Evolutionary conservation across 23 tunicate species (phyloP).

Genomic region (Trididemnum nubilum): DNA sequence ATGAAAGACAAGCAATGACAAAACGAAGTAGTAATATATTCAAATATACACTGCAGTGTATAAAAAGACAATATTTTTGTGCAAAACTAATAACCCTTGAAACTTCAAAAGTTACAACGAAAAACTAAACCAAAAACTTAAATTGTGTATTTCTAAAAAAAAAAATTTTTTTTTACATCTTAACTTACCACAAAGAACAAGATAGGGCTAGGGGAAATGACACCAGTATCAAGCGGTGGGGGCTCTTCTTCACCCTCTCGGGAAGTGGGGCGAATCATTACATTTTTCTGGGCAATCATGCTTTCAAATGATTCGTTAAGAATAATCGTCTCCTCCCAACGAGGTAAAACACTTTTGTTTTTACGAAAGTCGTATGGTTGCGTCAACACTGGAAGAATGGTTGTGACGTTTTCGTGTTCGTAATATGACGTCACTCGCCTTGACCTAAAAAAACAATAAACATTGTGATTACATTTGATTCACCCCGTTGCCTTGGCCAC

Average conservation of each 20-base stretch:
- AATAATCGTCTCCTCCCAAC: conserved; percentile 91
- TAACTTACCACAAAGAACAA: conserved; percentile 89
- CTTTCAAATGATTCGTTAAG: conserved; percentile 69
- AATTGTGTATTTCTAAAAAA: no score
- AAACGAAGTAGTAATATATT: no score
- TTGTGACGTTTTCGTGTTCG: conserved; percentile 63
- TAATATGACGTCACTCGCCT: conserved; percentile 85
- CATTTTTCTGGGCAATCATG: conserved; percentile 25
- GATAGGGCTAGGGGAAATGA: conserved; percentile 63
- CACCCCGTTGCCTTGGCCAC: no score
- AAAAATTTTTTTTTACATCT: no score
- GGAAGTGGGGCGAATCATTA: conserved; percentile 1
- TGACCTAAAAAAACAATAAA: conserved; percentile 46
- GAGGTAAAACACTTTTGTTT: conserved; percentile 75
- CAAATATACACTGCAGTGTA: no score
- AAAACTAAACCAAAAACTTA: no score
- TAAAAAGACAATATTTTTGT: no score
- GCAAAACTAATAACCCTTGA: no score
- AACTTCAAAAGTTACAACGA: no score
- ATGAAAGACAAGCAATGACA: no score
- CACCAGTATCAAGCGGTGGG: conserved; percentile 26
- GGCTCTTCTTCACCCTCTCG: conserved; percentile 8
- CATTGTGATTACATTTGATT: no score
- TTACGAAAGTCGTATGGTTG: conserved; percentile 82
- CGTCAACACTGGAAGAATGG: conserved; percentile 82